Conservation (phyloP, 2,888 invertebrate genomes). For the Melipona bicolor region DNA sequence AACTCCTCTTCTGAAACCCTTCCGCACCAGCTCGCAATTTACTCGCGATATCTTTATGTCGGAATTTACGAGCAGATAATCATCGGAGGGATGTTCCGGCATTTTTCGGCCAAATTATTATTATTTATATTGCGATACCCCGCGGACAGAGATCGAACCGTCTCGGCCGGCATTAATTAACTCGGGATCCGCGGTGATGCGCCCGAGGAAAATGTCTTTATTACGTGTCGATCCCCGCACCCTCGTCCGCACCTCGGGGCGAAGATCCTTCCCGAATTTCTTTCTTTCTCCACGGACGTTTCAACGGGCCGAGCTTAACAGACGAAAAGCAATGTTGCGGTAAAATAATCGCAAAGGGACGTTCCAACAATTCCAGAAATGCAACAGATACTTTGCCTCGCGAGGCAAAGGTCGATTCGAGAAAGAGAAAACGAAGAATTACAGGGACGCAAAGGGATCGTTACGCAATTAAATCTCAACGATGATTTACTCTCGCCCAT, state of each 20-base stretch:
- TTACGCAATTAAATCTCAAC: conserved; percentile 74
- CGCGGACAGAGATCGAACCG: conserved; percentile 70
- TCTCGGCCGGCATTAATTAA: conserved; percentile 78
- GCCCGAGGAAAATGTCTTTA: conserved; percentile 81
- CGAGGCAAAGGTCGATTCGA: neutral
- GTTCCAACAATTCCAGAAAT: neutral
- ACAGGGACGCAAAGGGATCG: conserved; percentile 51
- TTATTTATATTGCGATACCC: conserved; percentile 81
- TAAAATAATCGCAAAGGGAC: neutral
- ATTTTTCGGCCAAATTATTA: conserved; percentile 82
- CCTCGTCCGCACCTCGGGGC: neutral
- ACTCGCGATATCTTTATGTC: conserved; percentile 84
- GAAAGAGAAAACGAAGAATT: conserved; percentile 42
- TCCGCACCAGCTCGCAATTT: conserved; percentile 80
- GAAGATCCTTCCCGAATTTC: neutral
- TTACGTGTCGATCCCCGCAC: conserved; percentile 64
- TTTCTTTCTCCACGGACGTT: neutral
- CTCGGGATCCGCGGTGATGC: conserved; percentile 67
- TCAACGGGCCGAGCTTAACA: accelerated
- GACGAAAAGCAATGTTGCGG: too few relatives aligned
- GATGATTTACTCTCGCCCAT: conserved; percentile 62
- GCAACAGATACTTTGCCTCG: too few relatives aligned
- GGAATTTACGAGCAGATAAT: conserved; percentile 84
- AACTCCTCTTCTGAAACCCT: conserved; percentile 57
- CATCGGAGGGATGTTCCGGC: conserved; percentile 83